These are phyloP conservation scores for Macropis europaea DNA, from an alignment of 2,888 invertebrate genomes.

Conservation along the genomic window DNA sequence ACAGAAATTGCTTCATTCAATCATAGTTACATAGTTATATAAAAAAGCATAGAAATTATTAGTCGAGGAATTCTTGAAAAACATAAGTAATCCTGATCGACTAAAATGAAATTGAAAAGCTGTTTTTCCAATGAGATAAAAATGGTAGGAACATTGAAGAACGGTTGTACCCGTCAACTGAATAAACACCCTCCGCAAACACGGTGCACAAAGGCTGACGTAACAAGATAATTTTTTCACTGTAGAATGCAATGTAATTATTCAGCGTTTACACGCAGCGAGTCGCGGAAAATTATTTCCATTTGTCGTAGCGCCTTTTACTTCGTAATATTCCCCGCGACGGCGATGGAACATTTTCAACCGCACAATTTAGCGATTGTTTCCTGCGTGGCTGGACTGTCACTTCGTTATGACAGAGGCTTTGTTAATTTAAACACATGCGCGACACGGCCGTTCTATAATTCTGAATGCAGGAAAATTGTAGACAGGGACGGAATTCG, in stretches of 20 bases:
- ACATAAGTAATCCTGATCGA: no score
- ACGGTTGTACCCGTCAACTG: no score
- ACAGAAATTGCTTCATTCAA: no score
- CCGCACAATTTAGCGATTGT: conserved; percentile 29
- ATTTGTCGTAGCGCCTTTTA: neutral
- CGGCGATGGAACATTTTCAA: conserved; percentile 25
- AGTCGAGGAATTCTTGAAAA: no score
- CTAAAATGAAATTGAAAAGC: no score
- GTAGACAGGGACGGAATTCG: conserved; percentile 14
- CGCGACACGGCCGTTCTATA: conserved; percentile 21
- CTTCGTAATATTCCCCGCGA: neutral
- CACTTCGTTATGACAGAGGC: conserved; percentile 35
- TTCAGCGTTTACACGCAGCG: neutral
- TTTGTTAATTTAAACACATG: conserved; percentile 48
- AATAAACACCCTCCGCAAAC: no score
- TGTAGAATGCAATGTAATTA: neutral
- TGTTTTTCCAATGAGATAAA: no score
- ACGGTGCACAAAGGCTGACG: no score
- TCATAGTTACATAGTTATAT: no score
- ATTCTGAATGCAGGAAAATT: conserved; percentile 32
- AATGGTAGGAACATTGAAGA: no score
- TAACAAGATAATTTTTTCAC: neutral
- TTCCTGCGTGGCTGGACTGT: conserved; percentile 7
- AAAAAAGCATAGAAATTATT: no score
- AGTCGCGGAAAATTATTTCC: neutral